Conservation (phyloP, 2,113 vertebrate genomes). For the Eidolon helvum region DNA sequence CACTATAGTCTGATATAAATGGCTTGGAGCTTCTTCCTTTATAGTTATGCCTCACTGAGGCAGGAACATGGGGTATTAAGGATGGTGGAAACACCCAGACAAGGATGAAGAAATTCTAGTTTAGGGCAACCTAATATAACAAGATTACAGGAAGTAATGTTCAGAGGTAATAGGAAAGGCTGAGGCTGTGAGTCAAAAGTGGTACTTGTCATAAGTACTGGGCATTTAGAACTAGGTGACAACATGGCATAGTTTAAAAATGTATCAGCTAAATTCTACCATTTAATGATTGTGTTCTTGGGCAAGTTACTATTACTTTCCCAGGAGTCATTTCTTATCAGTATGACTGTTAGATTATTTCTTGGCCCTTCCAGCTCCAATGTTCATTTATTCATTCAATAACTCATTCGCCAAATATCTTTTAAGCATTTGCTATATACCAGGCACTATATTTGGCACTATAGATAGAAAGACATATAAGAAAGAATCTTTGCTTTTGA, state of each 20-base stretch:
- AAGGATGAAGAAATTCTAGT: not conserved
- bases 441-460: not conserved
- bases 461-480: not conserved
- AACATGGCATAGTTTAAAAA: not conserved
- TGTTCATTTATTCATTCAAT: not conserved
- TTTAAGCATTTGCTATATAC: not conserved
- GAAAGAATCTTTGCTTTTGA: not conserved
- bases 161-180: not conserved
- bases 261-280: not conserved
- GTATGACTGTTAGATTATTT: not conserved
- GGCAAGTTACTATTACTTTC: not conserved
- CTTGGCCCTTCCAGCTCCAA: not conserved
- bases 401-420: not conserved
- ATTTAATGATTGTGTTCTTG: not conserved
- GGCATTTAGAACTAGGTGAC: not conserved
- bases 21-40: too few species aligned
- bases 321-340: not conserved
- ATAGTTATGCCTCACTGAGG: too few species aligned
- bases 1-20: not conserved
- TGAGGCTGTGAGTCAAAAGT: not conserved
- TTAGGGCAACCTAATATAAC: not conserved
- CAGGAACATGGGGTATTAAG: not conserved
- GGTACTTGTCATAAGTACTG: not conserved
- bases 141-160: not conserved
- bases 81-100: not conserved